Percentiles rank a stretch among this genome's conserved stretches.
Conservation (phyloP, 2,797 vertebrate genomes). For the Danio tinwini region DNA sequence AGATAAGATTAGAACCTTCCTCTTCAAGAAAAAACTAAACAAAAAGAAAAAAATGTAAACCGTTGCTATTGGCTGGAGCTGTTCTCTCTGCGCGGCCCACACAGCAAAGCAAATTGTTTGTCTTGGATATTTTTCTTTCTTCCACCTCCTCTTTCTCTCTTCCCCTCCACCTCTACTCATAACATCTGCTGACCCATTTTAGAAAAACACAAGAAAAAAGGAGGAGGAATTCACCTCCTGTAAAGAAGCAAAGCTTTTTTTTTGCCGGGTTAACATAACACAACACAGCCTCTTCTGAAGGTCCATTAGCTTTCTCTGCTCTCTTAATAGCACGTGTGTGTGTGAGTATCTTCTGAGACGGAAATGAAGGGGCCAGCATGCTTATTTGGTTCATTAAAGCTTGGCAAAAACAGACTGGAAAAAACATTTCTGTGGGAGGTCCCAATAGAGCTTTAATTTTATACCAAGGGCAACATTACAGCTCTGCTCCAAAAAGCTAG, state of each 20-base stretch:
- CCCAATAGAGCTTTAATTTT: slow-evolving; percentile 35
- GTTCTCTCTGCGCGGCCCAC: slow-evolving; percentile 61
- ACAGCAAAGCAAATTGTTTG: slow-evolving; percentile 75
- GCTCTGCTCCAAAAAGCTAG: slow-evolving; percentile 16
- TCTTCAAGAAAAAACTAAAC: slow-evolving; percentile 44
- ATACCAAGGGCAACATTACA: slow-evolving; percentile 27
- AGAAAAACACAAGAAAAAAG: slow-evolving; percentile 70
- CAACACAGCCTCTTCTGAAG: slow-evolving; percentile 2
- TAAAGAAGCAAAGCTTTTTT: slow-evolving; percentile 66
- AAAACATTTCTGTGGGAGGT: slow-evolving; percentile 34
- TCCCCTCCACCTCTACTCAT: slow-evolving; percentile 54
- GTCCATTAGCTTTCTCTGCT: slow-evolving; percentile 15
- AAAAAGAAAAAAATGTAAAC: slow-evolving; percentile 35
- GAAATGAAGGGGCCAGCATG: slow-evolving; percentile 3
- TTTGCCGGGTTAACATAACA: background rate
- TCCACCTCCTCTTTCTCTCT: slow-evolving; percentile 45
- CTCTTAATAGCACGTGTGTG: background rate
- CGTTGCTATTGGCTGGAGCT: slow-evolving; percentile 45
- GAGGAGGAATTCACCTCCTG: slow-evolving; percentile 70
- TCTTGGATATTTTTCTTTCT: slow-evolving; percentile 70
- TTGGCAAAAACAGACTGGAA: slow-evolving; percentile 39
- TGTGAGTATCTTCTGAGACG: slow-evolving; percentile 21
- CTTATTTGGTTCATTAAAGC: slow-evolving; percentile 41
- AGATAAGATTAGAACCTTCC: slow-evolving; percentile 47
- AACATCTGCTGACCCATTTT: slow-evolving; percentile 83